Base-by-base conservation (phyloP, 1,140 invertebrate genomes). In the Drosophila melanica region DNA sequence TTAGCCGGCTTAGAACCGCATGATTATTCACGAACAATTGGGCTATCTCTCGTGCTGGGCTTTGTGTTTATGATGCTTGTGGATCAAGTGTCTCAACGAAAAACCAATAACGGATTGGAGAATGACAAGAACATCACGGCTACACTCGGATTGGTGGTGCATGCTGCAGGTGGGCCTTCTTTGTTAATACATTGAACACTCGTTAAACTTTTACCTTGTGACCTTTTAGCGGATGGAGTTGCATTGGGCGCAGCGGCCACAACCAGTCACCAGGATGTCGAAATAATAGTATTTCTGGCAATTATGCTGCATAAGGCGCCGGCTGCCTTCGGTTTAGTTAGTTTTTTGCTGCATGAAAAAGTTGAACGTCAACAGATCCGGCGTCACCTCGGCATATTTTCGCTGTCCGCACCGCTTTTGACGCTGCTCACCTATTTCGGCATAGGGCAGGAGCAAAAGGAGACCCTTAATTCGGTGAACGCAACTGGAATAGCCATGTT, bases 291-390 rank as follows among this genome's bases (percentile, higher is more conserved):
- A 16, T 99, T 99, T 92, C 92, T 99, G 37, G 99, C 99, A 23
- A 99, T 99, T 73, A 99, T 99, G 98, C 93, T 99, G 12, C 99
- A 99, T 90, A 99, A 99, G 93, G 98, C 98, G 11, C 99, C 99
- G 4, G 98, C 99, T 23, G 98, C 99, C 7, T 99, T 99, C 94
- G 99, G 98, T 37, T 93, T 99, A 2, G 98, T 99, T 11, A 99
- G 98, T 33, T 99, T 99, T 92, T 93, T 99, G 51, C 92, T 99
- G 65, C 98, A 99, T 90, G 98, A 98, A 92, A 97, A 98, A 3
- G 94, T 99, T 9, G 98, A 99, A 75, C 93, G 94, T 87, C 94
- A 89, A 75, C 94, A 95, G 77, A 98, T 99, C 79, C 93, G 96
- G 41, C 96, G 95, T 85, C 98, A 99, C 93, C 93, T 99, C 27